phyloP scores from a whole-genome alignment of 2,888 invertebrate species.

The Junonia oenone region DNA sequence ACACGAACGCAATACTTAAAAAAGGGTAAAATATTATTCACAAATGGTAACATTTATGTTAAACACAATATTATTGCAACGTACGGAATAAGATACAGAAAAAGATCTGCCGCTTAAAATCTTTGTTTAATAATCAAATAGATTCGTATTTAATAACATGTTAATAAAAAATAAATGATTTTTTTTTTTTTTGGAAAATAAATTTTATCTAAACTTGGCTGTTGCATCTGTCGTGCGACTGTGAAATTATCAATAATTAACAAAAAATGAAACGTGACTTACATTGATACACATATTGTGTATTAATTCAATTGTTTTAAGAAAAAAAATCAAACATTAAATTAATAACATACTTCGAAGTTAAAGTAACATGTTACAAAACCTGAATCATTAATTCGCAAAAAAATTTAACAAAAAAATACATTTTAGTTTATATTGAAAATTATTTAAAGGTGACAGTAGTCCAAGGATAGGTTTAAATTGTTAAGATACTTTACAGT shows the following conservation, averaged over 20 bases:
- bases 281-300: background rate
- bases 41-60: slow-evolving; percentile 38
- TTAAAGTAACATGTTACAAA: slow-evolving; percentile 25
- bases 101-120: slow-evolving; percentile 22
- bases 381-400: slow-evolving; percentile 12
- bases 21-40: slow-evolving; percentile 59
- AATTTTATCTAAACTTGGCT: background rate
- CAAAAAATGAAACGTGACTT: too few relatives aligned
- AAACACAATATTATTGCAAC: slow-evolving; percentile 21
- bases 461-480: slow-evolving; percentile 42
- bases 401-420: slow-evolving; percentile 21
- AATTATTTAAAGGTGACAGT: slow-evolving; percentile 39
- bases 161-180: background rate
- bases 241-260: background rate
- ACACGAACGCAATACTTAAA: slow-evolving; percentile 61
- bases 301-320: too few relatives aligned
- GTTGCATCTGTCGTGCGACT: background rate
- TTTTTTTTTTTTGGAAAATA: background rate
- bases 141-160: slow-evolving; percentile 16
- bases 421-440: slow-evolving; percentile 37
- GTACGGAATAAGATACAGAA: slow-evolving; percentile 10
- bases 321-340: too few relatives aligned
- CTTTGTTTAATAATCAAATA: slow-evolving; percentile 7
- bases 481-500: slow-evolving; percentile 54
- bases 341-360: too few relatives aligned